Conservation (phyloP, 2,888 invertebrate species). For the Steinernema carpocapsae region DNA sequence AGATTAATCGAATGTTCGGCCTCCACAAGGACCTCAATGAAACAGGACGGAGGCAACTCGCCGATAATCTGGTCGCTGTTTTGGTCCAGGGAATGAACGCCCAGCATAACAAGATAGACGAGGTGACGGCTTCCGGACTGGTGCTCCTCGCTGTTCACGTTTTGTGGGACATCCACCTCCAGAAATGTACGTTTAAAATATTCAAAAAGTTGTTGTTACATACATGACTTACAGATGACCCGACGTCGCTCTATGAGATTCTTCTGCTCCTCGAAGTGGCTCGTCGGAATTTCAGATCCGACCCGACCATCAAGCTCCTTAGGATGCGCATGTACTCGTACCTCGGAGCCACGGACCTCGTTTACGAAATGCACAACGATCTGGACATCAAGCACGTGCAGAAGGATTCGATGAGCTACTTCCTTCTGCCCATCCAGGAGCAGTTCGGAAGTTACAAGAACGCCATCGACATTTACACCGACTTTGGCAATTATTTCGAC, state of each 20-base stretch:
- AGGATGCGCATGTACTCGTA: conserved; percentile 45
- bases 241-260: conserved; percentile 69
- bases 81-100: too few species aligned
- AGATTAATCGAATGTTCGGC: background rate
- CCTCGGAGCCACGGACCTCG: conserved; percentile 40
- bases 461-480: conserved; percentile 51
- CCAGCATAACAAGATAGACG: background rate
- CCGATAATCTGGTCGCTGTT: background rate
- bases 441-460: conserved; percentile 48
- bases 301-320: conserved; percentile 44
- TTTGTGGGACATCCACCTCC: conserved; percentile 36
- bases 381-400: conserved; percentile 63
- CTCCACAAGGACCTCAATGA: background rate
- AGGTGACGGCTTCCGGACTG: background rate
- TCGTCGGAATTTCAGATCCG: conserved; percentile 40
- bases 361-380: conserved; percentile 41
- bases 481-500: conserved; percentile 49
- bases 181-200: conserved; percentile 29
- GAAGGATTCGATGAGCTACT: conserved; percentile 57
- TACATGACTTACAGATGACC: conserved; percentile 62
- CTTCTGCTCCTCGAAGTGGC: conserved; percentile 78
- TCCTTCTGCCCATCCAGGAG: conserved; percentile 54
- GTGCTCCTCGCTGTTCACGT: conserved; percentile 30
- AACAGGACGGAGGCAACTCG: background rate
- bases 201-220: too few species aligned